Evolutionary conservation across 1,140 invertebrate genomes (phyloP), one percentile per base, ranked within the genome.

Genomic region (Adelges cooleyi): DNA sequence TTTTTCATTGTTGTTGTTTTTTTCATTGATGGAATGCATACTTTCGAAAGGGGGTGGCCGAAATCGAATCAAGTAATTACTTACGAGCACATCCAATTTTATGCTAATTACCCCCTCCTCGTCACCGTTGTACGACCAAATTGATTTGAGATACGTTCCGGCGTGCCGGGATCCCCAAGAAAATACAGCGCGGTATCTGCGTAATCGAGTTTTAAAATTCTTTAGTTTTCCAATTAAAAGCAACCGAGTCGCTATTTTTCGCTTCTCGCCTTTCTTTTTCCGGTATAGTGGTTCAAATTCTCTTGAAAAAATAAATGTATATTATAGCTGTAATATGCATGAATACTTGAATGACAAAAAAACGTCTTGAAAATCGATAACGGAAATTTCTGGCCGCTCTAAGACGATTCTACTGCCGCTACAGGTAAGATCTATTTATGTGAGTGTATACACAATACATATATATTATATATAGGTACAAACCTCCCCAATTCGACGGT

Each of bases 151-250:
- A 62, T 62, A 46, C 56, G 33, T 62, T n/a, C n/a, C 38, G 56
- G 56, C 40, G 42, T 62, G 42, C 56, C 22, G 33, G 25, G 38
- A 33, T 59, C 25, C 42, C 54, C 54, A 33, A 33, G 29, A 33
- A 33, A 33, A 33, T 11, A 29, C 25, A 42, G 53, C 22, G 42
- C 56, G 40, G 22, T 10, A 25, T 56, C 36, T 56, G 27, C 53
- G 29, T 62, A 62, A 62, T 62, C 56, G 56, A 62, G 56, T 62
- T 62, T 62, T 48, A 46, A 46, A 62, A 62, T 62, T 62, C 56
- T 62, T 62, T 62, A 62, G 56, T 62, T 62, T 62, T 62, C 18
- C 56, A 62, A 62, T 62, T 62, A 62, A 62, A 62, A 62, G 18
- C 25, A 6, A 33, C 56, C 42, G 17, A 46, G 27, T 33, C 11